These are phyloP conservation scores for Plagodis dolabraria DNA, from an alignment of 2,888 invertebrate species.

Conservation along the genomic window DNA sequence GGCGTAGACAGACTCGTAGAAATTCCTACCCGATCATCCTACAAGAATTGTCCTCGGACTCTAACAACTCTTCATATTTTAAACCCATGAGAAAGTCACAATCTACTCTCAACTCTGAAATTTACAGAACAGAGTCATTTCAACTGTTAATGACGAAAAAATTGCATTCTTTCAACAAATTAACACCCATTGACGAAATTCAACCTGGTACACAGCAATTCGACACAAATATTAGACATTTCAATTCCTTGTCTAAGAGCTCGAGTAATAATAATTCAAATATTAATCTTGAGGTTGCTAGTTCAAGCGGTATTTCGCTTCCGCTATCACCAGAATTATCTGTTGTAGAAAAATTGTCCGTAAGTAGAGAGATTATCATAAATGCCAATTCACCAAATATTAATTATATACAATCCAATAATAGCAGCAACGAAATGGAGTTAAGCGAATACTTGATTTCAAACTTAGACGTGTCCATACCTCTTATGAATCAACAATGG, in stretches of 20 bases:
- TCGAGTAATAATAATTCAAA: conserved; percentile 14
- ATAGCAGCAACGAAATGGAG: conserved; percentile 31
- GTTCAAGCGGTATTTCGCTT: conserved; percentile 66
- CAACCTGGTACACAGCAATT: conserved; percentile 33
- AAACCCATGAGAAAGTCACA: conserved; percentile 35
- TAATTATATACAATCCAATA: conserved; percentile 50
- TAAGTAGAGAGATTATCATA: conserved; percentile 55
- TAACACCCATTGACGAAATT: conserved; percentile 61
- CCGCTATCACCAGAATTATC: conserved; percentile 75
- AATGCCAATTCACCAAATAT: conserved; percentile 46
- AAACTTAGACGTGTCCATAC: conserved; percentile 59
- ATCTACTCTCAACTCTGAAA: conserved; percentile 49
- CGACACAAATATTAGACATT: conserved; percentile 21
- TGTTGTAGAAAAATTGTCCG: conserved; percentile 70
- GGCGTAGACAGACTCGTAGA: conserved; percentile 39
- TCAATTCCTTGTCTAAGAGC: conserved; percentile 33
- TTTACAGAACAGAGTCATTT: conserved; percentile 70
- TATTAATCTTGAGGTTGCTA: conserved; percentile 40
- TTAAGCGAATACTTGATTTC: conserved; percentile 56
- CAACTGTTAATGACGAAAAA: conserved; percentile 56
- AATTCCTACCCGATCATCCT: conserved; percentile 40
- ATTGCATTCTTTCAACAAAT: conserved; percentile 34
- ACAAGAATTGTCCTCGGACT: conserved; percentile 54
- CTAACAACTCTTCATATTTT: conserved; percentile 52
- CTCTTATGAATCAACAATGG: conserved; percentile 67